These are phyloP conservation scores for Diorhabda carinulata DNA, from an alignment of 1,140 invertebrate species.

Conservation along the genomic window DNA sequence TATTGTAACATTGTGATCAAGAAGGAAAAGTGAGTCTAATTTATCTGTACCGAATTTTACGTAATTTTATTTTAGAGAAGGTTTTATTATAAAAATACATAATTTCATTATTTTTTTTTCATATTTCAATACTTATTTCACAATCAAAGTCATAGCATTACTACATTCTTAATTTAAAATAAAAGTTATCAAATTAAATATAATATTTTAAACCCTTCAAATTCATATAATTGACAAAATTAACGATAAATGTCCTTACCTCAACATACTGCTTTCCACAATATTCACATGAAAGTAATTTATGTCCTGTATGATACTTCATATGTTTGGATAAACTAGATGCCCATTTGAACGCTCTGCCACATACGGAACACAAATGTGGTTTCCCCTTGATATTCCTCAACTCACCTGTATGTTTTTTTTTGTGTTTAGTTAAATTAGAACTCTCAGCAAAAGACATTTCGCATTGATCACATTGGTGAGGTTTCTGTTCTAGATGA, in stretches of 20 bases:
- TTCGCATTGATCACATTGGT: slow-evolving; percentile 51
- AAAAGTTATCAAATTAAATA: no score
- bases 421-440: slow-evolving; percentile 51
- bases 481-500: slow-evolving; percentile 48
- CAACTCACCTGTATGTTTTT: slow-evolving; percentile 52
- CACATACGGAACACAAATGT: slow-evolving; percentile 49
- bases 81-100: neutral
- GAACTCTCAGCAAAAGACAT: slow-evolving; percentile 53
- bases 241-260: slow-evolving; percentile 24
- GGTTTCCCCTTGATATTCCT: slow-evolving; percentile 49
- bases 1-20: slow-evolving; percentile 75
- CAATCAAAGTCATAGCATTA: neutral
- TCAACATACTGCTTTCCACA: slow-evolving; percentile 51
- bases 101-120: no score
- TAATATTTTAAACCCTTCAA: no score
- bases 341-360: slow-evolving; percentile 48
- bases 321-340: slow-evolving; percentile 51
- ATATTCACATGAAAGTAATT: slow-evolving; percentile 45
- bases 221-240: no score
- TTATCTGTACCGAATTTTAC: neutral
- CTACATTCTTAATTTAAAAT: no score
- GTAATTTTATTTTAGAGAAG: no score
- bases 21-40: slow-evolving; percentile 53
- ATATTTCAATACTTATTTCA: no score
- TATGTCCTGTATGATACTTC: slow-evolving; percentile 51